Conservation (phyloP, 2,113 vertebrate species). For the Pelmatolapia mariae region DNA sequence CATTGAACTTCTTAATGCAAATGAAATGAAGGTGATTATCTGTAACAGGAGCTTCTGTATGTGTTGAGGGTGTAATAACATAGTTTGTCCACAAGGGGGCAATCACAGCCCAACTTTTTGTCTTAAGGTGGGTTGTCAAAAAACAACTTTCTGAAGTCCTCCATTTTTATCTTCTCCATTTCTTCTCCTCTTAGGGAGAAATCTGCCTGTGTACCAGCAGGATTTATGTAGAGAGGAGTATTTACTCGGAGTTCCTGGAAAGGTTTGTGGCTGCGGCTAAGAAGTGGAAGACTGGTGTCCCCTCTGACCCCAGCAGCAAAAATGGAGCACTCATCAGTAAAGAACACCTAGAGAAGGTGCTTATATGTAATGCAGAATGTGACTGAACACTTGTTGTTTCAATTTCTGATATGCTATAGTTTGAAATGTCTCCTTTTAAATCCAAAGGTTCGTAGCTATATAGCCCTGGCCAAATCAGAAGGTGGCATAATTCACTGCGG, state of each 20-base stretch:
- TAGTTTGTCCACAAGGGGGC: constrained; percentile 13
- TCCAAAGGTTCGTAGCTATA: constrained; percentile 81
- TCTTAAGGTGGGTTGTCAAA: not conserved
- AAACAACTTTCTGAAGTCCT: not conserved
- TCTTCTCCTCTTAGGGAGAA: constrained; percentile 78
- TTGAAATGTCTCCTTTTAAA: not conserved
- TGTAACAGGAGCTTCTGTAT: no score
- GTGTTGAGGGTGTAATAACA: not conserved
- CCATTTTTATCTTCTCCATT: not conserved
- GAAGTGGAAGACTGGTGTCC: constrained; percentile 86
- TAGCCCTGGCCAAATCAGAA: constrained; percentile 79
- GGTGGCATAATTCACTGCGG: constrained; percentile 87
- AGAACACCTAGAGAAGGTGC: constrained; percentile 91
- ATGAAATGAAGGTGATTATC: not conserved
- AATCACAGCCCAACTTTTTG: not conserved
- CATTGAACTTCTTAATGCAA: not conserved
- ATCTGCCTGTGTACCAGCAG: constrained; percentile 96
- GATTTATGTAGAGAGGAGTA: constrained; percentile 88
- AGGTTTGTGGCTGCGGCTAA: constrained; percentile 85
- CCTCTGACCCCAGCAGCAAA: constrained; percentile 75
- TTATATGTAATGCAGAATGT: not conserved
- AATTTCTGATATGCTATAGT: accelerated
- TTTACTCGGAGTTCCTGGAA: constrained; percentile 85
- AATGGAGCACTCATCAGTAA: constrained; percentile 92
- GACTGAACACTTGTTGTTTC: accelerated